Evolutionary conservation across 2,113 vertebrate genomes (phyloP).

Genomic region (Triplophysa tibetana): DNA sequence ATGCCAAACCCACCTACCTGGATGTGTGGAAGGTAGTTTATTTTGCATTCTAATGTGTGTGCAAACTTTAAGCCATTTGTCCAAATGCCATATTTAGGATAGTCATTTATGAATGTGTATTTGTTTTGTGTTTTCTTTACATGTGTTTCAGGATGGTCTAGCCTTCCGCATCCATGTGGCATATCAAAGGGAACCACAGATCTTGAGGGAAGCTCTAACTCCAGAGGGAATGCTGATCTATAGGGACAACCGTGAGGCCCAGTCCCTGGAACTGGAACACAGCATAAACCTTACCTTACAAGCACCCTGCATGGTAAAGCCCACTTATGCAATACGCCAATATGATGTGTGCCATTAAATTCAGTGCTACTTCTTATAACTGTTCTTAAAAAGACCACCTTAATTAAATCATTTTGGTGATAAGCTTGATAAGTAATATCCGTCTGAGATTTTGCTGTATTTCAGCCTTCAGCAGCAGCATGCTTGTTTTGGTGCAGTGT

Average conservation of each 20-base stretch:
- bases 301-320: slow-evolving; percentile 87
- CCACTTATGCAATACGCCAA: slow-evolving; percentile 57
- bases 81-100: neutral
- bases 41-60: neutral
- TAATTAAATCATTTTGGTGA: too few relatives aligned
- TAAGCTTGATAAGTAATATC: neutral
- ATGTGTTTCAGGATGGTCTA: slow-evolving; percentile 80
- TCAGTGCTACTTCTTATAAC: too few relatives aligned
- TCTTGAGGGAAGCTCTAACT: slow-evolving; percentile 83
- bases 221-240: slow-evolving; percentile 84
- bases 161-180: slow-evolving; percentile 89
- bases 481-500: slow-evolving; percentile 80
- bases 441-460: neutral
- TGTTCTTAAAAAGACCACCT: too few relatives aligned
- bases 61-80: neutral
- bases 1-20: slow-evolving; percentile 75
- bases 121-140: neutral
- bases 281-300: slow-evolving; percentile 84
- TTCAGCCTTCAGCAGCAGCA: slow-evolving; percentile 92
- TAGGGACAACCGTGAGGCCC: slow-evolving; percentile 84
- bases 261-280: slow-evolving; percentile 81
- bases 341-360: too few relatives aligned
- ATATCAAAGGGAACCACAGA: slow-evolving; percentile 89
- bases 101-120: neutral
- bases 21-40: slow-evolving; percentile 82